Evolutionary conservation across 1,140 invertebrate genomes (phyloP), one percentile per base, ranked within the genome.

Genomic region (Drosophila seguyi): DNA sequence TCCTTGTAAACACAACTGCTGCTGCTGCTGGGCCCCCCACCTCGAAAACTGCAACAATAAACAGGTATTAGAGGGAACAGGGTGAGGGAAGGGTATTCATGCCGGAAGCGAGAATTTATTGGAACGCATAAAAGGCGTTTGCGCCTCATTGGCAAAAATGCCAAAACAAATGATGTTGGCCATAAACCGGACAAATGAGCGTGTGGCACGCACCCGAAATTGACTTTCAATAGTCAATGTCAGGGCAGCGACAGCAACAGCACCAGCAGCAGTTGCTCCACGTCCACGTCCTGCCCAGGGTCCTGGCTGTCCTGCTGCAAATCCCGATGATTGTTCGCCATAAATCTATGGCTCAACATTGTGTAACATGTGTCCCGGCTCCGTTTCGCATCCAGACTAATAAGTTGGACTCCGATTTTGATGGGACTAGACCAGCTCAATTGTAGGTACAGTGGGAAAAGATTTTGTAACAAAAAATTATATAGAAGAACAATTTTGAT

Each of bases 141-240:
- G 79, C 60, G 72, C 71, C 52, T 60, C 77, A 58, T 75, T 81
- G 57, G 72, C 72, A 75, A 86, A 85, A 84, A 84, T 86, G 78
- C 29, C 38, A 58, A 66, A 78, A 75, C 81, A 84, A 81, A 81
- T 88, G 78, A 90, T 90, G 86, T 69, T 75, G 71, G 61, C 81
- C 71, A 90, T 90, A 90, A 90, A 90, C 86, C 79, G 85, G 81
- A 90, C 86, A 90, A 90, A 90, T 90, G 85, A 90, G 85, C 73
- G 72, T 90, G 81, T 90, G 85, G 79, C 85, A 90, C 85, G 85
- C 85, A 90, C 59, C 81, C 85, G 60, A 85, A 90, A 90, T 90
- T 90, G 86, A 90, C 85, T 90, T 90, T 90, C 85, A 83, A 90
- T 87, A 87, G 84, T 80, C 76, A 87, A 82, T 59, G 74, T 68